Evolutionary conservation across 2,113 vertebrate species (phyloP), one percentile per base, ranked within the genome.

Genomic region (Perca fluviatilis): DNA sequence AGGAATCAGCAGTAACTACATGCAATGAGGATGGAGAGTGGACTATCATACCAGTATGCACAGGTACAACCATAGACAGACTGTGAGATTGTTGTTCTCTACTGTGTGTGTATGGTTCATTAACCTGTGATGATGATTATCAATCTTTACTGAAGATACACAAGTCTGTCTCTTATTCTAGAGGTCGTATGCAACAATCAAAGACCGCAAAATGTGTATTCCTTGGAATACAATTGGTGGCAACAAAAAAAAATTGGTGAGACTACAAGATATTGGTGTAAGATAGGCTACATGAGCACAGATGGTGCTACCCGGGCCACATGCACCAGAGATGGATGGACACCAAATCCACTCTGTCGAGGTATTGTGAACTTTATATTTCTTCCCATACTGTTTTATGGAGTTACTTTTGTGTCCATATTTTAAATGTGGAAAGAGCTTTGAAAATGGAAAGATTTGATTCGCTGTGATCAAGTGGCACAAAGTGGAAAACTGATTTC

Each of bases 261-360:
- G 8, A 40, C 36, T 40, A 9, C 8, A 40, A 40, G 36, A 40
- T 40, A 40, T 40, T 2, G 8, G 8, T 40, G 36, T 40, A 5
- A 40, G 36, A 9, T 0, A 40, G 36, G 36, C 36, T 40, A 9
- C 36, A 36, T 36, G 30, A 36, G 0, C 0, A 15, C 54, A 56
- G 6, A 0, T 53, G 36, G 0, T 0, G 0, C 0, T 14, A 0
- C 0, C 0, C 0, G 0, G 1, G 87, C 89, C 12, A 88, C 0
- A 19, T 95, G 94, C 75, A 90, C 76, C 78, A 84, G 79, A 77
- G 21, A 64, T 1, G 92, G 91, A 0, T 95, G 94, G 95, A 56
- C 0, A 0, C 93, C 92, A 47, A 23, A 89, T 11, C 79, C 83
- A 73, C 75, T 86, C 0, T 95, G 94, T 89, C 0, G 66, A 90